These are phyloP conservation scores for Armadillidium nasatum DNA, from an alignment of 1,140 invertebrate species.

Conservation along the genomic window DNA sequence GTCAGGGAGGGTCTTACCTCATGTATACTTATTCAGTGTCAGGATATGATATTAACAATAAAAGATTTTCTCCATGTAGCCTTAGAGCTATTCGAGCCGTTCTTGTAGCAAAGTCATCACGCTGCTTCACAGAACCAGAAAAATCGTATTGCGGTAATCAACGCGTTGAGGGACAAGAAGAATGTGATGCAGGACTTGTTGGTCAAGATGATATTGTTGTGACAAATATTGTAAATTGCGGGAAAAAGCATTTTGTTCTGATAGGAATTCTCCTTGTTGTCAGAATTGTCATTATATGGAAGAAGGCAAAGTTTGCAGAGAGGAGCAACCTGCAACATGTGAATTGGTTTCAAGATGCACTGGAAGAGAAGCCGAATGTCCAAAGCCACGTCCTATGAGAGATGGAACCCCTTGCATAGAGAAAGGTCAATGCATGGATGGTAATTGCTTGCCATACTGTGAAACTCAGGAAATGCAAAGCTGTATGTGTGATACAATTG, in stretches of 20 bases:
- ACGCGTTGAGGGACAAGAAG: slow-evolving; percentile 86
- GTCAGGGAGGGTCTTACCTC: no score
- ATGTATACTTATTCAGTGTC: no score
- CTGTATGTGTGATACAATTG: no score
- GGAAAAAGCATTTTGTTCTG: no score
- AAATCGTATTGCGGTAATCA: slow-evolving; percentile 92
- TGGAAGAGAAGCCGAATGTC: slow-evolving; percentile 66
- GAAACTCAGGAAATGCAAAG: no score
- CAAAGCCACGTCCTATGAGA: slow-evolving; percentile 75
- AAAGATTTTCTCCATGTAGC: slow-evolving; percentile 93
- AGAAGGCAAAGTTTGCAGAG: slow-evolving; percentile 67
- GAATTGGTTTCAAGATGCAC: slow-evolving; percentile 68
- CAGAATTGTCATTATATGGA: slow-evolving; percentile 80
- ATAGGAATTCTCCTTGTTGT: no score
- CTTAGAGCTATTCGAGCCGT: slow-evolving; percentile 87
- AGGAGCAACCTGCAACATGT: slow-evolving; percentile 81
- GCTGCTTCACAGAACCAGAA: slow-evolving; percentile 89
- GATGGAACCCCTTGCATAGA: no score
- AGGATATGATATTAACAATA: no score
- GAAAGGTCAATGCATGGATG: no score
- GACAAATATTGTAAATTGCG: no score
- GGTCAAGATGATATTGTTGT: slow-evolving; percentile 86
- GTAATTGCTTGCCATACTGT: no score
- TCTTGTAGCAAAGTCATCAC: slow-evolving; percentile 79
- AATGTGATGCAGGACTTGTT: slow-evolving; percentile 87